Conservation (phyloP, 2,797 vertebrate species). For the Telmatherina bonti region DNA sequence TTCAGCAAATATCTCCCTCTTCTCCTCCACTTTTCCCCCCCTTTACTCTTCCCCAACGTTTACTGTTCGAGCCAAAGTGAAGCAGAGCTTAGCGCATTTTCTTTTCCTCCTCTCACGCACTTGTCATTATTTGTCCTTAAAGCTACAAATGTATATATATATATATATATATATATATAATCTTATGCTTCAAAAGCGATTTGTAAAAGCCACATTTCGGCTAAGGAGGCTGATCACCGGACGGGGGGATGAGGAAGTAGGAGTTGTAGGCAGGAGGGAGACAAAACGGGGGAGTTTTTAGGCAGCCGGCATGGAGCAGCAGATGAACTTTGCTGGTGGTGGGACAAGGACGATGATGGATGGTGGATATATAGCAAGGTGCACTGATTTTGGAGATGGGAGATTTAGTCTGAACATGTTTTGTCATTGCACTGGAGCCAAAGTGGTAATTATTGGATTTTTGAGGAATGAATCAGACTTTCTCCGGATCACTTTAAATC, state of each 20-base stretch:
- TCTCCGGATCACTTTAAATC: background rate
- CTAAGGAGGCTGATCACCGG: slow-evolving; percentile 52
- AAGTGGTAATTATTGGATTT: background rate
- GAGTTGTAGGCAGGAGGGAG: slow-evolving; percentile 17
- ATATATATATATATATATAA: slow-evolving; percentile 25
- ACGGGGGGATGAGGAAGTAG: slow-evolving; percentile 25
- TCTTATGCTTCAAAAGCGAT: slow-evolving; percentile 70
- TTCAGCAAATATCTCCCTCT: slow-evolving; percentile 59
- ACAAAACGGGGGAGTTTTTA: slow-evolving; percentile 8
- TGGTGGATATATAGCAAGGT: slow-evolving; percentile 53
- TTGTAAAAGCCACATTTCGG: slow-evolving; percentile 61
- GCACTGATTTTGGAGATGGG: slow-evolving; percentile 54
- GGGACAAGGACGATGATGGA: slow-evolving; percentile 35
- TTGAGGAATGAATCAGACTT: background rate
- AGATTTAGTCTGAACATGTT: slow-evolving; percentile 52
- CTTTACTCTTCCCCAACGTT: slow-evolving; percentile 7
- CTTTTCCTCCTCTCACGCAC: slow-evolving; percentile 53
- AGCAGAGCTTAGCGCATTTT: slow-evolving; percentile 41
- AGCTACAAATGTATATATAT: slow-evolving; percentile 63
- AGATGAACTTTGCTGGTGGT: slow-evolving; percentile 37
- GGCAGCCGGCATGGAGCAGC: slow-evolving; percentile 20
- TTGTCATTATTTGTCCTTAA: slow-evolving; percentile 85
- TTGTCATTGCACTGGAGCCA: slow-evolving; percentile 37
- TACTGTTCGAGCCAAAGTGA: slow-evolving; percentile 33
- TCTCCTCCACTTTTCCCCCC: slow-evolving; percentile 19